Evolutionary conservation across 2,113 vertebrate genomes (phyloP).

Genomic region (Brachionichthys hirsutus): DNA sequence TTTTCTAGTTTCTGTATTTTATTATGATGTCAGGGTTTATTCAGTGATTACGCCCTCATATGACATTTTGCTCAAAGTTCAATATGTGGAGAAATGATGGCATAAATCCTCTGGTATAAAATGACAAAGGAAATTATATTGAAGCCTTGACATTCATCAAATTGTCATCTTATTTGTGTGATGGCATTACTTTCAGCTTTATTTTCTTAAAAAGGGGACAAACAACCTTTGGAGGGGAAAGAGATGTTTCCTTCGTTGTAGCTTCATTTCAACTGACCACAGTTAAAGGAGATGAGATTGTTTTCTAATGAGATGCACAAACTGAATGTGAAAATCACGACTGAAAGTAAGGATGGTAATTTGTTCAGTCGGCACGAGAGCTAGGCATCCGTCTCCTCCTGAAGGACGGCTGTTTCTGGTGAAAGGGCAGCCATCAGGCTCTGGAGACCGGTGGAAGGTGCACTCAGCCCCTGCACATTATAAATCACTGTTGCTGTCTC

Average conservation of each 20-base stretch:
- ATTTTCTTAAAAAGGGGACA: constrained; percentile 3
- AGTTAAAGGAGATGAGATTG: constrained; percentile 20
- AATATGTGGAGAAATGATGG: constrained; percentile 16
- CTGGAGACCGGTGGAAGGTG: constrained; percentile 53
- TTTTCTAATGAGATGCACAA: constrained; percentile 46
- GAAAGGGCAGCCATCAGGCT: constrained; percentile 60
- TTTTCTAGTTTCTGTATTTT: constrained; percentile 35
- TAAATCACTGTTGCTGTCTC: constrained; percentile 63
- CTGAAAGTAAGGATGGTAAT: constrained; percentile 41
- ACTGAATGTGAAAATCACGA: constrained; percentile 54
- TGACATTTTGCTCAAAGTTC: constrained; percentile 32
- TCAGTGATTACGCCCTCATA: constrained; percentile 6
- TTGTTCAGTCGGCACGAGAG: constrained; percentile 51
- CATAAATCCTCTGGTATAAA: constrained; percentile 16
- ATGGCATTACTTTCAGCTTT: constrained; percentile 8
- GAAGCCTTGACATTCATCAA: constrained; percentile 29
- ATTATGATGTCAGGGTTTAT: constrained; percentile 19
- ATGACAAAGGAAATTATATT: constrained; percentile 12
- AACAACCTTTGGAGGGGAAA: constrained; percentile 22
- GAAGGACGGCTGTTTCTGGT: constrained; percentile 53
- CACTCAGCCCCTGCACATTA: constrained; percentile 46
- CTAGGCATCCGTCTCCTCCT: constrained; percentile 57
- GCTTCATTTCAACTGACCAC: constrained; percentile 29
- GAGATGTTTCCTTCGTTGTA: constrained; percentile 20
- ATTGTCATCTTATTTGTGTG: constrained; percentile 15